Evolutionary conservation across 2,797 vertebrate species (phyloP).

Genomic region (Enteromius treurensis): DNA sequence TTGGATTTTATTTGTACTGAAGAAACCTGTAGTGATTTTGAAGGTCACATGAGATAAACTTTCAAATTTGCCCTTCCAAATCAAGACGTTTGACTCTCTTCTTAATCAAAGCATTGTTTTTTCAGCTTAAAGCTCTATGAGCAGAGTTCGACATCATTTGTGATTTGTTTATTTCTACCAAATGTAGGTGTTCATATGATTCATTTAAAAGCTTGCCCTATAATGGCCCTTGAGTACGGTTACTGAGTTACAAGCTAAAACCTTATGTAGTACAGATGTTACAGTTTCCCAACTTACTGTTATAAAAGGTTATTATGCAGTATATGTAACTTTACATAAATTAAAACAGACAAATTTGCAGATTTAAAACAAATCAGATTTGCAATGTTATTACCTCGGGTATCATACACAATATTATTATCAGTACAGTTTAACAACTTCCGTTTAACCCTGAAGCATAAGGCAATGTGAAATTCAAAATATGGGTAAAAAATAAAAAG

Average conservation of each 20-base stretch:
- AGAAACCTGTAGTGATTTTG: conserved; percentile 37
- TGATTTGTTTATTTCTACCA: not conserved
- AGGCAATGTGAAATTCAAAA: not conserved
- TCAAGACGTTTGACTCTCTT: not conserved
- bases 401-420: not conserved
- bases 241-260: not conserved
- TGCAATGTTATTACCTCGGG: not conserved
- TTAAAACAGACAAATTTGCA: not conserved
- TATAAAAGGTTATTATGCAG: not conserved
- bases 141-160: not conserved
- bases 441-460: no score
- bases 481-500: not conserved
- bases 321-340: not conserved
- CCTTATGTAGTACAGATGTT: not conserved
- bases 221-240: not conserved
- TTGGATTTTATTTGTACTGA: conserved; percentile 51
- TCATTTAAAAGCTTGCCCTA: not conserved
- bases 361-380: not conserved
- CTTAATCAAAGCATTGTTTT: not conserved
- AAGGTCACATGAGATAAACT: conserved; percentile 32
- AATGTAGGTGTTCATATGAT: not conserved
- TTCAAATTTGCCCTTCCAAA: conserved; percentile 19
- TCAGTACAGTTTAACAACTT: not conserved
- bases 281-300: not conserved
- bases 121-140: not conserved